These are phyloP conservation scores for Meteorus cinctellus DNA, from an alignment of 2,888 invertebrate species.

Conservation along the genomic window DNA sequence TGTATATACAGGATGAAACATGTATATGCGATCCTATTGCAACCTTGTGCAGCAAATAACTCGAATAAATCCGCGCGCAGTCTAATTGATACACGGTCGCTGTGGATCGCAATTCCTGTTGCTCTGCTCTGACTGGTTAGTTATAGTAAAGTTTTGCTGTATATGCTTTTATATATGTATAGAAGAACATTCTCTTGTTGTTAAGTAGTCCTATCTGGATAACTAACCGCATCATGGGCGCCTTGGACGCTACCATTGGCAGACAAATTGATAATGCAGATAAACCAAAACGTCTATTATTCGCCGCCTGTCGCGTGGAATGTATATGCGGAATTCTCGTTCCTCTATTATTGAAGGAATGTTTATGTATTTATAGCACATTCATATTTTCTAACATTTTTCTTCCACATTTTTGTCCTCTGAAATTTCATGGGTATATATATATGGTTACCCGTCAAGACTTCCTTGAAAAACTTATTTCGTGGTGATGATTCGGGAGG, in stretches of 20 bases:
- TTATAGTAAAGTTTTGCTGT: not conserved
- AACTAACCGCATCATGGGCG: constrained; percentile 47
- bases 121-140: constrained; percentile 11
- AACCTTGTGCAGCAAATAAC: constrained; percentile 61
- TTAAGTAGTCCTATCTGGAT: constrained; percentile 54
- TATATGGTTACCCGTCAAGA: not conserved
- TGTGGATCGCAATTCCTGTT: constrained; percentile 38
- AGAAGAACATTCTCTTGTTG: constrained; percentile 42
- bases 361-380: no score
- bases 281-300: constrained; percentile 1
- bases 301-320: constrained; percentile 46
- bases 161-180: not conserved
- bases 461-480: constrained; percentile 27
- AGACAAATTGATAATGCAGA: constrained; percentile 46
- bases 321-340: constrained; percentile 30
- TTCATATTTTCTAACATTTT: no score
- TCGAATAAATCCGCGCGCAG: constrained; percentile 64
- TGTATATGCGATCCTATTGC: constrained; percentile 41
- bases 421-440: no score
- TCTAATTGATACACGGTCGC: constrained; percentile 59
- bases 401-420: no score
- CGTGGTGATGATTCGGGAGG: constrained; percentile 12
- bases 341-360: not conserved
- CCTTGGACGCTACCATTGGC: constrained; percentile 36
- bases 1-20: not conserved